A percentile compares a stretch with the other conserved stretches of the same genome.
Evolutionary conservation across 2,797 vertebrate species (phyloP).

Genomic region (Luscinia megarhynchos): DNA sequence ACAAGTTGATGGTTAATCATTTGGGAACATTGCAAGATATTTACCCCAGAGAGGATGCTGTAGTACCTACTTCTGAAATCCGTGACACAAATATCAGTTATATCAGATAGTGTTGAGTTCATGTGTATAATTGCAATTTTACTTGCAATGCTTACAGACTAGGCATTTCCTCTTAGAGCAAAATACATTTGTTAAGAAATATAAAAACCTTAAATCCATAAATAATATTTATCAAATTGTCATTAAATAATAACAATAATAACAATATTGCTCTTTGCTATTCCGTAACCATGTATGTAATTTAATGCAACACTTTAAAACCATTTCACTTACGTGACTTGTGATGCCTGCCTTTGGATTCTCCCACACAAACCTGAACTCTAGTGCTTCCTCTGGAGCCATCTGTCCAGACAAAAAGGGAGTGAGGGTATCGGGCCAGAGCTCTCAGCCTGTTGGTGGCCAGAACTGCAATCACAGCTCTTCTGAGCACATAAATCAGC

Average conservation of each 20-base stretch:
- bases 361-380: constrained; percentile 78
- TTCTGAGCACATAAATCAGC: constrained; percentile 70
- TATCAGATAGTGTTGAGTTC: background rate
- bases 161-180: background rate
- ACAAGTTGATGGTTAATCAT: background rate
- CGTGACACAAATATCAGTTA: accelerated
- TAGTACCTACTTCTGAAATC: background rate
- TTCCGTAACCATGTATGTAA: background rate
- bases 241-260: background rate
- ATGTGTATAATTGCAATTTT: background rate
- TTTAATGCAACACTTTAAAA: background rate
- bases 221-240: background rate
- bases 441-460: constrained; percentile 73
- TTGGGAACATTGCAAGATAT: background rate
- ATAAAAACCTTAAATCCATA: background rate
- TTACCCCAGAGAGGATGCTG: background rate
- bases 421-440: constrained; percentile 71
- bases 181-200: background rate
- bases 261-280: background rate
- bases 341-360: constrained; percentile 58
- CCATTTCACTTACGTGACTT: constrained; percentile 73
- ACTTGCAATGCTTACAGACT: background rate
- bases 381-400: constrained; percentile 72
- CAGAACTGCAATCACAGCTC: constrained; percentile 74
- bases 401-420: constrained; percentile 78